Evolutionary conservation across 2,113 vertebrate genomes (phyloP).

Genomic region (Himantopus leucocephalus): DNA sequence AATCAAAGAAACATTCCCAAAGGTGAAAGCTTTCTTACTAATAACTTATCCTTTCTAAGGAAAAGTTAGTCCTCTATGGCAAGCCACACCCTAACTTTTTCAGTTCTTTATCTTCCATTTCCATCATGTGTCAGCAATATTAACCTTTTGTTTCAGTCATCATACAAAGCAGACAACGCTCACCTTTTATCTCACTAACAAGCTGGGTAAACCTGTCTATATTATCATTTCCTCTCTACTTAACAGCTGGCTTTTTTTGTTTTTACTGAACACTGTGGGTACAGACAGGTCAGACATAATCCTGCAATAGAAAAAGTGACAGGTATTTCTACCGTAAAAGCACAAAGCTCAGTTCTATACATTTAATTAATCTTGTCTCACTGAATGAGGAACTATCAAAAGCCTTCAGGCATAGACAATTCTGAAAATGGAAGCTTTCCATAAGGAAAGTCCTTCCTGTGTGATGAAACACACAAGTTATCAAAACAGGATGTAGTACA

Average conservation of each 20-base stretch:
- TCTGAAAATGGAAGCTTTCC: conserved; percentile 30
- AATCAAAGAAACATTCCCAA: background rate
- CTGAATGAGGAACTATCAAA: background rate
- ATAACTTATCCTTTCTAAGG: background rate
- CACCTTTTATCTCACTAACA: background rate
- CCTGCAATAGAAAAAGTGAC: background rate
- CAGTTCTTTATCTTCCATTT: background rate
- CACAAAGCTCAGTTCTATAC: background rate
- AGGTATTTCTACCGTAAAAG: background rate
- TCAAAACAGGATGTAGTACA: conserved; percentile 44
- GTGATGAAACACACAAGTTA: background rate
- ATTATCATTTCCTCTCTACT: background rate
- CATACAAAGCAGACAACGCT: background rate
- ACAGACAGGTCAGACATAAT: background rate
- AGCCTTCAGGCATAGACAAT: background rate
- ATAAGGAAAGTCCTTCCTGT: conserved; percentile 36
- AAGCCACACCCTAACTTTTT: background rate
- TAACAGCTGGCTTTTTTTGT: background rate
- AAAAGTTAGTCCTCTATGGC: background rate
- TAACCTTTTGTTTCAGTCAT: background rate
- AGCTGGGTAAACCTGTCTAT: background rate
- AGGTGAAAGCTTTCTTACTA: background rate
- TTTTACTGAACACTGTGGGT: background rate
- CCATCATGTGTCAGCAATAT: background rate
- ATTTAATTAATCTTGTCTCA: background rate